These are phyloP conservation scores for Sorex maritimensis DNA, from an alignment of 2,797 vertebrate species.

Conservation along the genomic window DNA sequence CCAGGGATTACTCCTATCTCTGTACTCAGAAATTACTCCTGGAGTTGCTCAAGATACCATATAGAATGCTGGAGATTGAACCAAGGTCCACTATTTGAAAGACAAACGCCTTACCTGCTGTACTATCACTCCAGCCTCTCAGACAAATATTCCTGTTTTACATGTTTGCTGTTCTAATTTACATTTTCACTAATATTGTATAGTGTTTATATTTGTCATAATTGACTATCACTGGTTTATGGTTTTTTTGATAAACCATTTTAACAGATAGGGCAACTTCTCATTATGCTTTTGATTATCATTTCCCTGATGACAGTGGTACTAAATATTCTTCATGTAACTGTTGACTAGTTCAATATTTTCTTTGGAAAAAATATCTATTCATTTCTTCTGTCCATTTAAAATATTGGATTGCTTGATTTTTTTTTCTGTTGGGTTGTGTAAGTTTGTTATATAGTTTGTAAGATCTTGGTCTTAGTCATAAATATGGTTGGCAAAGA, in stretches of 20 bases:
- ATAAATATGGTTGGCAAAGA: background rate
- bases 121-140: too few species aligned
- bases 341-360: background rate
- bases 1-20: too few species aligned
- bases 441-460: background rate
- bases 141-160: background rate
- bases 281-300: background rate
- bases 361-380: background rate
- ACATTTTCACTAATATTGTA: background rate
- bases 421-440: background rate
- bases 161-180: background rate
- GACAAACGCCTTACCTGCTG: too few species aligned
- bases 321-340: background rate
- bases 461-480: background rate
- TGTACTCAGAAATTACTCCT: too few species aligned
- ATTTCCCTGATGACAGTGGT: background rate
- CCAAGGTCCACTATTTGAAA: too few species aligned
- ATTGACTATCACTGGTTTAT: background rate
- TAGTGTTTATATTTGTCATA: background rate
- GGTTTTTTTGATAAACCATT: background rate
- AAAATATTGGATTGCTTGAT: background rate
- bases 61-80: too few species aligned
- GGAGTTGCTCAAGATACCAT: too few species aligned
- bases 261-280: background rate
- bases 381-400: background rate